Evolutionary conservation across 2,113 vertebrate species (phyloP).

Genomic region (Spilogale gracilis): DNA sequence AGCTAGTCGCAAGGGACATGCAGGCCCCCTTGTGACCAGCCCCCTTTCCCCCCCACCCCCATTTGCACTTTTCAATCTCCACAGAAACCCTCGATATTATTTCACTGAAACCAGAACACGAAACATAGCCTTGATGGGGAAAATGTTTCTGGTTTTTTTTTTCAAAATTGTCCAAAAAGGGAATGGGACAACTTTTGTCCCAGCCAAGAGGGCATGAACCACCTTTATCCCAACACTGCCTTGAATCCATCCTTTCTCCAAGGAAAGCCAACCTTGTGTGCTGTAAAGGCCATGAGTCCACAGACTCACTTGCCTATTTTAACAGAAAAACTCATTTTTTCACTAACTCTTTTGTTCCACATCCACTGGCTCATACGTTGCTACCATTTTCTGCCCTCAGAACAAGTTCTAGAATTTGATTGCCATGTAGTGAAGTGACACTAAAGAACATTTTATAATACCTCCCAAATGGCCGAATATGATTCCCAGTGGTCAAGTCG

Average conservation of each 20-base stretch:
- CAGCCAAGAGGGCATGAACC: neutral
- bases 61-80: neutral
- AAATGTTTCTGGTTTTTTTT: neutral
- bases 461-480: constrained; percentile 49
- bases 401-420: constrained; percentile 61
- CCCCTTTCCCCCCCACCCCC: neutral
- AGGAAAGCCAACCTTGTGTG: neutral
- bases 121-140: neutral
- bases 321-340: constrained; percentile 65
- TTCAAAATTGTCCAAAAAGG: neutral
- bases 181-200: neutral
- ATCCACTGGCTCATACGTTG: neutral
- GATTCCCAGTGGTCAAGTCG: constrained; percentile 68
- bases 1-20: neutral
- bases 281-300: neutral
- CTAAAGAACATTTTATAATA: constrained; percentile 61
- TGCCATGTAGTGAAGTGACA: constrained; percentile 46
- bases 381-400: constrained; percentile 27
- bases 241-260: neutral
- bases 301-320: constrained; percentile 40
- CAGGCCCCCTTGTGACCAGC: rapidly evolving
- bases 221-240: neutral
- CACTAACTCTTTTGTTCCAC: constrained; percentile 17
- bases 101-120: neutral
- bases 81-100: neutral